Conservation (phyloP, 2,113 vertebrate genomes). For the Semnornis frantzii region DNA sequence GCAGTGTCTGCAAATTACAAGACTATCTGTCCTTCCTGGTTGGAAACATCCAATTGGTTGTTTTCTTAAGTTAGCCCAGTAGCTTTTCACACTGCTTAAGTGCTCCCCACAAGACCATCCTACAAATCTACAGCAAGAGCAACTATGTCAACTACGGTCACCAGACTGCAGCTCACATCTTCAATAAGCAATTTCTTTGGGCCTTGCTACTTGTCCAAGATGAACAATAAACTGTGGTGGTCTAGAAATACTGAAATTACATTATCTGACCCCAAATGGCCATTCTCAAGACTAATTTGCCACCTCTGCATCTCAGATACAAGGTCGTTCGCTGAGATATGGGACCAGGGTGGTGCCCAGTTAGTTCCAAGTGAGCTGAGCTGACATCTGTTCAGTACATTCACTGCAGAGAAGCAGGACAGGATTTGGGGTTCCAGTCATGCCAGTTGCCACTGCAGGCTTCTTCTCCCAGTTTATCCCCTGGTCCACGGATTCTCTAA, state of each 20-base stretch:
- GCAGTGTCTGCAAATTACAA: background rate
- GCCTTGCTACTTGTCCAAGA: constrained; percentile 5
- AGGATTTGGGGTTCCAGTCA: rapidly evolving
- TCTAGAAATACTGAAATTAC: constrained; percentile 11
- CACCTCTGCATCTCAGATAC: background rate
- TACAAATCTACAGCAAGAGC: background rate
- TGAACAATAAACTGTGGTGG: background rate
- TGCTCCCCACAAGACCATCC: background rate
- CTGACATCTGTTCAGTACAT: rapidly evolving
- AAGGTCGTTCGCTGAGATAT: background rate
- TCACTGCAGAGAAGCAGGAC: background rate
- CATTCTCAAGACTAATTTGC: background rate
- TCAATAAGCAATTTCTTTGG: background rate
- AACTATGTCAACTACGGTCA: background rate
- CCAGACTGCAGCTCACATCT: background rate
- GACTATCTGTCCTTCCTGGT: background rate
- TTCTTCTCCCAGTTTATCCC: background rate
- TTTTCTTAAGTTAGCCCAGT: background rate
- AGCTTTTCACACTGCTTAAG: constrained; percentile 9
- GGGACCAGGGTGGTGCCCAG: rapidly evolving
- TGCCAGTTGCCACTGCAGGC: rapidly evolving
- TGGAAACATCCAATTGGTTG: background rate
- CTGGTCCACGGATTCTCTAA: background rate
- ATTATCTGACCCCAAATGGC: background rate
- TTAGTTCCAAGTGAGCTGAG: rapidly evolving